Conservation (phyloP, 2,888 invertebrate genomes). For the Stegana nigrithorax region DNA sequence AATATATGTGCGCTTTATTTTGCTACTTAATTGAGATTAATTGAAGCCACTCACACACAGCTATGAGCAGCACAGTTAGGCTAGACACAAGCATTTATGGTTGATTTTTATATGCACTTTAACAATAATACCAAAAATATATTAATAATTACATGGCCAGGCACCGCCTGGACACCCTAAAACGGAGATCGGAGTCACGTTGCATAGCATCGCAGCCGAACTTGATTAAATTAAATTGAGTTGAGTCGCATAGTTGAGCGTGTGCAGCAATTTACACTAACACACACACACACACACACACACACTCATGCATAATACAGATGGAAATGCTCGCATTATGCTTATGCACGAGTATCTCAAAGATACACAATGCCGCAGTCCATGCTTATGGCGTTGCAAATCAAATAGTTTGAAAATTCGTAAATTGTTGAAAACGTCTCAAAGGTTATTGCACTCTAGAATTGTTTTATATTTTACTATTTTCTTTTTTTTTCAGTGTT, state of each 20-base stretch:
- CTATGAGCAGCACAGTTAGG: no score
- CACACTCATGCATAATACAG: no score
- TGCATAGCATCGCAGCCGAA: conserved; percentile 9
- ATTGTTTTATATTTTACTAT: no score
- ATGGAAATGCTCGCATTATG: no score
- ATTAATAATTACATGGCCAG: conserved; percentile 14
- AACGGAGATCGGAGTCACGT: not conserved
- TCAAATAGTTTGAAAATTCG: conserved; percentile 14
- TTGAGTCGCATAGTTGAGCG: conserved; percentile 36
- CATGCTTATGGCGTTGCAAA: conserved; percentile 13
- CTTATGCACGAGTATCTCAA: not conserved
- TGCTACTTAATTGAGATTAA: conserved; percentile 59
- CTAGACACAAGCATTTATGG: conserved; percentile 1
- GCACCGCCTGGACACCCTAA: conserved; percentile 1
- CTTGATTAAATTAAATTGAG: conserved; percentile 61
- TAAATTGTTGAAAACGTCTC: not conserved
- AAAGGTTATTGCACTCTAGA: conserved; percentile 6
- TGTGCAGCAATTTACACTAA: conserved; percentile 12
- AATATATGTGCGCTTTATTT: conserved; percentile 34
- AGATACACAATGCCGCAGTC: no score
- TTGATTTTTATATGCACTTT: conserved; percentile 17
- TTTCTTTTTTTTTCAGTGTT: no score
- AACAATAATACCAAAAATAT: not conserved
- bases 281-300: not conserved
- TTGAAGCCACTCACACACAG: conserved; percentile 42